These are phyloP conservation scores for Crotalus horridus DNA, from an alignment of 2,113 vertebrate genomes.

Conservation along the genomic window DNA sequence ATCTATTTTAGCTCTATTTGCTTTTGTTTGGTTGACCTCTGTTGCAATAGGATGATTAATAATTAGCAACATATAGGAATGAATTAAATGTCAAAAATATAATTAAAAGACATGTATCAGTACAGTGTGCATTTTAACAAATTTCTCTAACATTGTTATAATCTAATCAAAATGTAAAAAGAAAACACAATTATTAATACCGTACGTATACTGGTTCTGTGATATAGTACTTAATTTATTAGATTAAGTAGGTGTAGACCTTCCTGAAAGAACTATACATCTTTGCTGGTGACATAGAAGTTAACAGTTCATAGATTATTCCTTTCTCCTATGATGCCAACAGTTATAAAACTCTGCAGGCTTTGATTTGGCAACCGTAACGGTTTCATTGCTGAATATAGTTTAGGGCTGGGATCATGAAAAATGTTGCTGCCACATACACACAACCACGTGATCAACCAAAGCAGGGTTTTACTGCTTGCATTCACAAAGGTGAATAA, in stretches of 20 bases:
- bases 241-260: not conserved
- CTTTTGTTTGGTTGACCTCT: not conserved
- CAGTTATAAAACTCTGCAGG: conserved; percentile 37
- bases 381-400: conserved; percentile 28
- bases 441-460: not conserved
- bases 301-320: conserved; percentile 43
- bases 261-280: not conserved
- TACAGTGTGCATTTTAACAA: not conserved
- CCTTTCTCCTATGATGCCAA: conserved; percentile 45
- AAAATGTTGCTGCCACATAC: not conserved
- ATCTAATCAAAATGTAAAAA: conserved; percentile 2
- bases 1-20: not conserved
- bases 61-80: not conserved
- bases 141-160: not conserved
- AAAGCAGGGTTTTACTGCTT: not conserved
- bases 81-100: not conserved
- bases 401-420: conserved; percentile 45
- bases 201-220: not conserved
- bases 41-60: not conserved
- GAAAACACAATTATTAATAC: conserved; percentile 11
- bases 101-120: not conserved
- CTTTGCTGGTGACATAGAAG: conserved; percentile 30
- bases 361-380: conserved; percentile 47
- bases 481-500: not conserved
- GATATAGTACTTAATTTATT: conserved; percentile 15